Evolutionary conservation across 2,113 vertebrate genomes (phyloP).

Genomic region (Anhinga anhinga): DNA sequence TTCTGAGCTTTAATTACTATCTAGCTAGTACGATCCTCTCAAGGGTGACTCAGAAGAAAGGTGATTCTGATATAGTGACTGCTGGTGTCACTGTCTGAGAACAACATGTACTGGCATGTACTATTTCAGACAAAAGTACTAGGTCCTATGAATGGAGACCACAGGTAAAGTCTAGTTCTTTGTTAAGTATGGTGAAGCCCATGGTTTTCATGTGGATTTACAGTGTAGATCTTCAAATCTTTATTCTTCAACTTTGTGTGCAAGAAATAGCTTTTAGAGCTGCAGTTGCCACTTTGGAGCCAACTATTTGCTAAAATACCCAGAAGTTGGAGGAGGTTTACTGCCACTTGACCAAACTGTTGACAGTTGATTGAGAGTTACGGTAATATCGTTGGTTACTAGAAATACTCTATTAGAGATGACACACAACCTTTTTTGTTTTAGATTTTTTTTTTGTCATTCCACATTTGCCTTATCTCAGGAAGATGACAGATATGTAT

Average conservation of each 20-base stretch:
- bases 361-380: neutral
- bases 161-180: neutral
- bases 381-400: neutral
- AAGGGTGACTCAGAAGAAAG: neutral
- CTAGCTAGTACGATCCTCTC: neutral
- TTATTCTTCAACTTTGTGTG: neutral
- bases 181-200: neutral
- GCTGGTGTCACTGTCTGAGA: neutral
- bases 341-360: neutral
- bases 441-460: neutral
- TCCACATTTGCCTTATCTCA: neutral
- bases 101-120: fast-evolving
- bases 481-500: neutral
- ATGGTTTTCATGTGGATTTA: neutral
- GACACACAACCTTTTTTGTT: neutral
- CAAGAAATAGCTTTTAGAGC: neutral
- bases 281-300: neutral
- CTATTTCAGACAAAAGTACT: neutral
- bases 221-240: neutral
- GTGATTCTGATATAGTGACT: neutral
- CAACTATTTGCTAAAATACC: neutral
- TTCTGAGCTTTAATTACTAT: neutral
- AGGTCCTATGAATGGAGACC: neutral
- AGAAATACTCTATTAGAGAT: neutral
- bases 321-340: neutral